These are phyloP conservation scores for Murina feae DNA, from an alignment of 2,113 vertebrate genomes.

Conservation along the genomic window DNA sequence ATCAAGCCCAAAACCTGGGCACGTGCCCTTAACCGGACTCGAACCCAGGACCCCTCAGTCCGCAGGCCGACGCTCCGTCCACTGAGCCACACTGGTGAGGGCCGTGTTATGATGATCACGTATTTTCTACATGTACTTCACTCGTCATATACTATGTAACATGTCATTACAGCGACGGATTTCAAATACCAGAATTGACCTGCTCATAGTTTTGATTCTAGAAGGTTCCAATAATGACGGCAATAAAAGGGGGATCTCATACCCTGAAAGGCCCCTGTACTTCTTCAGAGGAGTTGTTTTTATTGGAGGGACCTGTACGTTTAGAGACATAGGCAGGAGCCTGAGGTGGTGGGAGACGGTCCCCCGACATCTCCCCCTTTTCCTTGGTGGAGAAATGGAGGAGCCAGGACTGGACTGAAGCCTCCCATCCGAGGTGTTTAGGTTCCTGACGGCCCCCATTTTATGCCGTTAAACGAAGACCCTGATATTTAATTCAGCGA, in stretches of 20 bases:
- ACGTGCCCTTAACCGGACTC: too few relatives aligned
- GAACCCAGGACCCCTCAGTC: too few relatives aligned
- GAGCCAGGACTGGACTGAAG: not conserved
- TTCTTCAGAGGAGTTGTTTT: not conserved
- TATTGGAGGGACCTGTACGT: not conserved
- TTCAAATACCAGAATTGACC: not conserved
- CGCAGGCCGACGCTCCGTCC: too few relatives aligned
- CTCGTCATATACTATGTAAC: not conserved
- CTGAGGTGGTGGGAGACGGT: not conserved
- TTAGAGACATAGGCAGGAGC: not conserved
- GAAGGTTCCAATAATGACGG: not conserved
- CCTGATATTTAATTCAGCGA: constrained; percentile 13
- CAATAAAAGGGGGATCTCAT: not conserved
- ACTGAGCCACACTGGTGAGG: too few relatives aligned
- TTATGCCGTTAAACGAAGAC: not conserved
- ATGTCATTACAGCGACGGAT: not conserved
- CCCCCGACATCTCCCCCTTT: not conserved
- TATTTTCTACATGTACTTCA: not conserved
- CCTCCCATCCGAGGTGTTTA: not conserved
- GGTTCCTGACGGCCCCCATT: not conserved
- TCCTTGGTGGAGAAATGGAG: not conserved
- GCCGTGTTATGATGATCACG: not conserved
- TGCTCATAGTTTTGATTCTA: not conserved
- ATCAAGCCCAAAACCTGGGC: too few relatives aligned
- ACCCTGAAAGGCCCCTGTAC: not conserved